Conservation (phyloP, 2,888 invertebrate species). For the Mylabris sibirica region DNA sequence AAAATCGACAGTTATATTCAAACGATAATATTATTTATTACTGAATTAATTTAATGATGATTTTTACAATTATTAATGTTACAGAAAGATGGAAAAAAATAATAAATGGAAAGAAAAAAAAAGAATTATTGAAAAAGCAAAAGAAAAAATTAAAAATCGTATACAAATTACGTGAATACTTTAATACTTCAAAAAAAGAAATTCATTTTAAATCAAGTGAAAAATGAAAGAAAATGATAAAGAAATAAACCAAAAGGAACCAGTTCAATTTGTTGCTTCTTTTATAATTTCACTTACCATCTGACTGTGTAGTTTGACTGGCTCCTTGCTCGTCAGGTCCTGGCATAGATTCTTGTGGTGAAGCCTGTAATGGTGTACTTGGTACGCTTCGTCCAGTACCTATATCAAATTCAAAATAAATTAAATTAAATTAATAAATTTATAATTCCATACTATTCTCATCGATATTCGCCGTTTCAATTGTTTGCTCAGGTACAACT, state of each 20-base stretch:
- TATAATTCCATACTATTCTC: slow-evolving; percentile 55
- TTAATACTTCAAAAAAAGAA: too few species aligned
- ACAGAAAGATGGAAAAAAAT: background rate
- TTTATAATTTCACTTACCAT: slow-evolving; percentile 44
- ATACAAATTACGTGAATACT: background rate
- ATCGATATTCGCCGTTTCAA: slow-evolving; percentile 53
- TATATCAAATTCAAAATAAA: slow-evolving; percentile 45
- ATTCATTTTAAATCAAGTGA: background rate
- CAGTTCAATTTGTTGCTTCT: background rate
- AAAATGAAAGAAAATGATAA: background rate
- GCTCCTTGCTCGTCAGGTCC: slow-evolving; percentile 51
- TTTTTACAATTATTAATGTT: background rate
- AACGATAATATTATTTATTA: background rate
- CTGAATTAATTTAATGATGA: background rate
- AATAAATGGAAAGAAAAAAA: background rate
- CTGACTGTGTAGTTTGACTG: slow-evolving; percentile 47
- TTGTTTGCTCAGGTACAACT: slow-evolving; percentile 57
- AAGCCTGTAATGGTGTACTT: slow-evolving; percentile 71
- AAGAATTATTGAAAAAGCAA: background rate
- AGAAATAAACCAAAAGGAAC: background rate
- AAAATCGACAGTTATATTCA: background rate
- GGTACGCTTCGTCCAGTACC: slow-evolving; percentile 74
- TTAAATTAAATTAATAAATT: slow-evolving; percentile 18
- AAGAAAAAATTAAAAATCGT: background rate
- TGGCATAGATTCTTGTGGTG: slow-evolving; percentile 64